Evolutionary conservation across 2,888 invertebrate genomes (phyloP).

Genomic region (Caenorhabditis macrosperma): DNA sequence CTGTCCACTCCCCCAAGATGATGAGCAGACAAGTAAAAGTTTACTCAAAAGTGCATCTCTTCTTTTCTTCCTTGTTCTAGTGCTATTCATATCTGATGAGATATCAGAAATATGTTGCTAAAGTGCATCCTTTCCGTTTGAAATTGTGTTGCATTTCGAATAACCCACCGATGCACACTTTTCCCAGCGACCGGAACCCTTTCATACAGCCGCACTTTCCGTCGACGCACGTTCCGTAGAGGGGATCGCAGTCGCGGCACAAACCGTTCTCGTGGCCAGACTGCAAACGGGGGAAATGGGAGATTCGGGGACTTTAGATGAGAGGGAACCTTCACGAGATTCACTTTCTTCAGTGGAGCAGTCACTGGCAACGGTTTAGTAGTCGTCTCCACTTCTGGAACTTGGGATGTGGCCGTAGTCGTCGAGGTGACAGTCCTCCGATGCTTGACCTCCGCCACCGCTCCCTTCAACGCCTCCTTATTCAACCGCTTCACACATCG

Average conservation of each 20-base stretch:
- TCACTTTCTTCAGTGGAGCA: conserved; percentile 8
- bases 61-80: conserved; percentile 9
- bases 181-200: conserved; percentile 72
- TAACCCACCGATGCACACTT: conserved; percentile 73
- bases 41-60: neutral
- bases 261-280: conserved; percentile 35
- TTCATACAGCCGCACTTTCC: conserved; percentile 74
- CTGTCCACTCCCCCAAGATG: neutral
- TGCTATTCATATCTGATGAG: conserved; percentile 47
- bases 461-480: conserved; percentile 26
- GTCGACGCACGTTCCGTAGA: conserved; percentile 72
- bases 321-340: conserved; percentile 27
- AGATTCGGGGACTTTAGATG: neutral
- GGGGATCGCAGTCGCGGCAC: conserved; percentile 67
- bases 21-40: neutral
- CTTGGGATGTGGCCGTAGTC: conserved; percentile 10
- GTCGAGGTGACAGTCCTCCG: conserved; percentile 52
- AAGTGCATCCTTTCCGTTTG: conserved; percentile 40
- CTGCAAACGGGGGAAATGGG: too few species aligned
- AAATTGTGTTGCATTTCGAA: conserved; percentile 49
- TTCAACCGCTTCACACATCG: conserved; percentile 60
- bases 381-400: neutral
- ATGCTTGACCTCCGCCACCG: conserved; percentile 34
- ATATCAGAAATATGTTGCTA: conserved; percentile 43
- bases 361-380: conserved; percentile 16